These are phyloP conservation scores for Noctua fimbriata DNA, from an alignment of 2,888 invertebrate genomes.

Conservation along the genomic window DNA sequence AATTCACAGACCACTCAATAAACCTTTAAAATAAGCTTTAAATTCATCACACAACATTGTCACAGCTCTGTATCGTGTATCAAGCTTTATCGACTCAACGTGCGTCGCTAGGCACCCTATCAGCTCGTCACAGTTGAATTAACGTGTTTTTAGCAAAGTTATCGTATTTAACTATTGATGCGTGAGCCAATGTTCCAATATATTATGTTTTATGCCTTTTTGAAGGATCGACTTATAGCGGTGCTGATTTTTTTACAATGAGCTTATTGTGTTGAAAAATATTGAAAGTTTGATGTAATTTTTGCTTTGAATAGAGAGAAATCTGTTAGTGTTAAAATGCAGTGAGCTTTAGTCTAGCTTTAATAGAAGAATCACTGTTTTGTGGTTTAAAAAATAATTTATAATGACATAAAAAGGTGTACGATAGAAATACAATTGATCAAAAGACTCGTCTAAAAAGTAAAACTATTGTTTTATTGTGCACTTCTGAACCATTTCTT, in stretches of 20 bases:
- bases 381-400: not conserved
- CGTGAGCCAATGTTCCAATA: conserved; percentile 65
- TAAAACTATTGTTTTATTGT: not conserved
- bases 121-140: conserved; percentile 81
- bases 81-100: conserved; percentile 77
- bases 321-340: not conserved
- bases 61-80: conserved; percentile 22
- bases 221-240: not conserved
- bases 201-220: conserved; percentile 57
- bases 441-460: not conserved
- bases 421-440: not conserved
- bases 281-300: conserved; percentile 5
- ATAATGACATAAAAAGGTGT: not conserved
- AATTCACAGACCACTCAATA: not conserved
- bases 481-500: not conserved
- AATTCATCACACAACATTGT: conserved; percentile 11
- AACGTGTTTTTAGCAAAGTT: conserved; percentile 75
- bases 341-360: conserved; percentile 6
- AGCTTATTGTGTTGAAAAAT: conserved; percentile 23
- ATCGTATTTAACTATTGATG: conserved; percentile 65
- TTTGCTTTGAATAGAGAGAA: not conserved
- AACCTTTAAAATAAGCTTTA: conserved; percentile 9
- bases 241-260: conserved; percentile 3
- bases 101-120: conserved; percentile 77
- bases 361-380: not conserved